Evolutionary conservation across 2,888 invertebrate species (phyloP).

Genomic region (Kryphioiulus occultus): DNA sequence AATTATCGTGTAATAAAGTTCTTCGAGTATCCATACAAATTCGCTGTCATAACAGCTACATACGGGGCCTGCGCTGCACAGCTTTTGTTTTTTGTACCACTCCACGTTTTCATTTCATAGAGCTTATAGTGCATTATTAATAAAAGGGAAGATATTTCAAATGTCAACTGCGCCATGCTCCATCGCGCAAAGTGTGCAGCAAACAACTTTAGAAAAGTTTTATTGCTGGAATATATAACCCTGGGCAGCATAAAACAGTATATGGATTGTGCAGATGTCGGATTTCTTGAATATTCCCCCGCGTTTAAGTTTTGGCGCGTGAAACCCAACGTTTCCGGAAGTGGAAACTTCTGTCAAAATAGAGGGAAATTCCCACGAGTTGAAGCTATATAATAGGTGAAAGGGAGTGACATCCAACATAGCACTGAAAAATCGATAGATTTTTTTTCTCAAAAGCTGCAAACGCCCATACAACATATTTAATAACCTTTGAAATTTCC

Average conservation of each 20-base stretch:
- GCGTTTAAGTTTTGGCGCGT: neutral
- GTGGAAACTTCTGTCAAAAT: no score
- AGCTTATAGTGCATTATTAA: neutral
- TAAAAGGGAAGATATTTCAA: slow-evolving; percentile 23
- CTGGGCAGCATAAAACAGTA: neutral
- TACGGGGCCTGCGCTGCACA: neutral
- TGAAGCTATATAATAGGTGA: no score
- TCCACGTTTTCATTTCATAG: neutral
- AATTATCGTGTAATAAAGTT: slow-evolving; percentile 15
- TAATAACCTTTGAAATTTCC: no score
- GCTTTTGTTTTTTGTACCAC: slow-evolving; percentile 14
- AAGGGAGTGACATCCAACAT: no score
- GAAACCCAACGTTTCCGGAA: neutral
- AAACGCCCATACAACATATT: no score
- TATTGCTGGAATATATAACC: neutral
- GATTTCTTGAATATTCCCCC: neutral
- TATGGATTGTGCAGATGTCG: neutral
- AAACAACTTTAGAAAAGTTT: neutral
- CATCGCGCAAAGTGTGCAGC: neutral
- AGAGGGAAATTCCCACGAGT: no score
- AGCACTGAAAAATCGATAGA: no score
- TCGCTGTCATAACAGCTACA: neutral
- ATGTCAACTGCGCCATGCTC: slow-evolving; percentile 11
- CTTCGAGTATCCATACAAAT: neutral
- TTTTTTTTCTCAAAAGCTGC: no score